Percentiles rank a stretch among this genome's conserved stretches.
Evolutionary conservation across 1,140 invertebrate genomes (phyloP).

Genomic region (Tetramorium alpestre): DNA sequence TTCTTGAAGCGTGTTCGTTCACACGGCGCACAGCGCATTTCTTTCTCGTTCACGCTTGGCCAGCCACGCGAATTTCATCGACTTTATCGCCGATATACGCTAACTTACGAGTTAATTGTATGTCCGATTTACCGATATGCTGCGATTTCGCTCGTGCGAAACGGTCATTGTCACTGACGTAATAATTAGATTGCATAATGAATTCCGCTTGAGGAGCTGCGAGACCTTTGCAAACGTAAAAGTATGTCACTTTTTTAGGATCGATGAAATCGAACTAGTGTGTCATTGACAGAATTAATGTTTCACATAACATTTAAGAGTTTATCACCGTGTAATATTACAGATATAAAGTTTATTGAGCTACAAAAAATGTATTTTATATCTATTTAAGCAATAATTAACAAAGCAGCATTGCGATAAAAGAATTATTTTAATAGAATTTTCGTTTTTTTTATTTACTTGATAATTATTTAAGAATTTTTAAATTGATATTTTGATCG

Average conservation of each 20-base stretch:
- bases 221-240: conserved; percentile 20
- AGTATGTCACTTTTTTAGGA: conserved; percentile 18
- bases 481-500: neutral
- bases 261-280: neutral
- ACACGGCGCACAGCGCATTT: conserved; percentile 20
- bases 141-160: conserved; percentile 23
- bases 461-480: neutral
- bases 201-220: neutral
- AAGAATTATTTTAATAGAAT: neutral
- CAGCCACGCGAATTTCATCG: conserved; percentile 27
- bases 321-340: neutral
- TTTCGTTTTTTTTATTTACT: neutral
- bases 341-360: neutral
- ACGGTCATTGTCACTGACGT: conserved; percentile 61
- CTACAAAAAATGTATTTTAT: neutral
- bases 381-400: neutral
- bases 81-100: conserved; percentile 20
- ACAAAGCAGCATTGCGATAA: neutral
- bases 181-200: conserved; percentile 19
- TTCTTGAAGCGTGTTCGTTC: conserved; percentile 35
- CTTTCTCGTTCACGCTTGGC: conserved; percentile 36
- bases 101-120: conserved; percentile 46
- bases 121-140: neutral
- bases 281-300: neutral
- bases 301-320: neutral